Base-by-base conservation (phyloP, 1,140 invertebrate genomes). In the Drosophila sp. region DNA sequence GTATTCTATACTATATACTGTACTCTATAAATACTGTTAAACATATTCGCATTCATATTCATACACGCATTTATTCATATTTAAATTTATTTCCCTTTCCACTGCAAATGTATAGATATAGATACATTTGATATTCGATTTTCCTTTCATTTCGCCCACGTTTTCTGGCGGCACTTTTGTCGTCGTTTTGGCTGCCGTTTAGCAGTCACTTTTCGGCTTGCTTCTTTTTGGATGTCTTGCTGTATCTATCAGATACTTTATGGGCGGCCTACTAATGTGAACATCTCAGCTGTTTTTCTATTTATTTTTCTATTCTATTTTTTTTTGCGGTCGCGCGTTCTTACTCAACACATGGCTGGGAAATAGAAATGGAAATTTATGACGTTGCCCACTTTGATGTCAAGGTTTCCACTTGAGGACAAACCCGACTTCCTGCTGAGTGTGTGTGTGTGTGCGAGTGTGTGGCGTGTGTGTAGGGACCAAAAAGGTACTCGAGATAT, bases 201-300 rank as follows among this genome's bases (percentile, higher is more conserved):
- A 21, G 21, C 21, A 21, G 21, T 21, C 21, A 43, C 41, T 43
- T 43, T 11, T 43, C 36, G 53, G 21, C 34, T 11, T 5, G 16
- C 7, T 25, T 18, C 14, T 45, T 56, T 69, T 74, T 70, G 62
- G 7, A 56, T 40, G 41, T 11, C 14, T 14, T 9, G 8, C 8
- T 87, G 74, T 78, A 87, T 78, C 78, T 76, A 66, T 45, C 67
- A 87, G 83, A 87, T 82, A 83, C 80, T 76, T 69, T 74, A 62
- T 61, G 57, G 18, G 36, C 53, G 53, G 69, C 54, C 64, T 69
- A 63, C 77, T 63, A 61, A 75, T 65, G 63, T 36, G n/a, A 6
- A 32, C 25, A 63, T 59, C 81, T 86, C 81, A 87, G 82, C 82
- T 76, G 72, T 65, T 40, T 27, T 48, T 3, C 16, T 13, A 29